Evolutionary conservation across 2,113 vertebrate genomes (phyloP), one percentile per base, ranked within the genome.

Genomic region (Mohoua ochrocephala): DNA sequence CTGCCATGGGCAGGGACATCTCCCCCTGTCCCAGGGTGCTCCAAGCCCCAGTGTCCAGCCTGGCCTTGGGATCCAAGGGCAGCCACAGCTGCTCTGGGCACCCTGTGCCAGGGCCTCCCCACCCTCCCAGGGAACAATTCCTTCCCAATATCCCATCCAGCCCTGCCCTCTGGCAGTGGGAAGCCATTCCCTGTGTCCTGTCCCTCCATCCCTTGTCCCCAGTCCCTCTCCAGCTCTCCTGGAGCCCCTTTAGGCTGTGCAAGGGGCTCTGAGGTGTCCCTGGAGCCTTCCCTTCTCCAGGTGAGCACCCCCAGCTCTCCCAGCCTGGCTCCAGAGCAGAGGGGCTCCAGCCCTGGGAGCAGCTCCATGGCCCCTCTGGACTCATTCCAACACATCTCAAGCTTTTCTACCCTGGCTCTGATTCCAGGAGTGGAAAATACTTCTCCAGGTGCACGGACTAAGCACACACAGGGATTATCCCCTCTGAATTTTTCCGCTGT

Each of bases 71-170:
- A 39, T 71, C 45, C 73, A 87, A 65, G 57, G 37, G 31, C 80
- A 84, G 49, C 56, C 87, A 2, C 71, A 84, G 63, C 47, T 69
- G 7, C 61, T 61, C 70, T 83, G 52, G 31, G 11, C 2, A 86
- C 3, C 4, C 53, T 18, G 6, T 68, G 7, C 84, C 84, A 86
- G 73, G 4, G 2, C 33, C 74, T 87, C 1, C 19, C 41, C 49
- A 35, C 41, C 49, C 57, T 79, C 0, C 0, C 65, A 63, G 49
- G 19, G n/a, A 63, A 7, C 4, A 64, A 88, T 80, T 47, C 42
- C 57, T 42, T 2, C 42, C 60, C 87, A 24, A 3, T 2, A 0
- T 59, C 68, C 59, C 86, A 81, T 8, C 59, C 2, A 9, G 0
- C 35, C 26, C 65, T 79, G 64, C 47, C 54, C 75, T 35, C 11